Percentiles rank a stretch among this genome's conserved stretches.
phyloP scores from a whole-genome alignment of 2,888 invertebrate species.

The Ophion ventricosus region DNA sequence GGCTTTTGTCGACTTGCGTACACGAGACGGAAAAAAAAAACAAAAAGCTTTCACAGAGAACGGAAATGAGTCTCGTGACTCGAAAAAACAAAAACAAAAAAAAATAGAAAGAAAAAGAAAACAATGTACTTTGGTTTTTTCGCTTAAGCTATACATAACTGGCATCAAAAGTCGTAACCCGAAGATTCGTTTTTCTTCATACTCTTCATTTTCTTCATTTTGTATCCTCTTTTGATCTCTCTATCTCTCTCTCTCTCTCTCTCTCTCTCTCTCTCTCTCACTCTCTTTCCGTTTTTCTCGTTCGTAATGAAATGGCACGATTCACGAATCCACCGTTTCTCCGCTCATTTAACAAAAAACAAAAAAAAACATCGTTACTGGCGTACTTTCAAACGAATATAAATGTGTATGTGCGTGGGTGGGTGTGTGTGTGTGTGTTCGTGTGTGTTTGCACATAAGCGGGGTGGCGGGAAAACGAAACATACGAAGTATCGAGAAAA shows the following conservation, averaged over 20 bases:
- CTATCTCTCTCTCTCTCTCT: constrained; percentile 2
- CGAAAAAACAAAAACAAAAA: constrained; percentile 37
- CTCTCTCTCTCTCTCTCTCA: constrained; percentile 2
- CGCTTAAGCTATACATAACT: constrained; percentile 63
- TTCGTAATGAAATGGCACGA: constrained; percentile 62
- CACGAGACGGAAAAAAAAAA: constrained; percentile 17
- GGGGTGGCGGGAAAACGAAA: constrained; percentile 35
- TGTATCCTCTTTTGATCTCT: not conserved
- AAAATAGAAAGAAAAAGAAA: constrained; percentile 41
- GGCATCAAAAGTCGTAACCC: constrained; percentile 55
- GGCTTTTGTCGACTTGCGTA: constrained; percentile 17
- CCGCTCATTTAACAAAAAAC: constrained; percentile 37
- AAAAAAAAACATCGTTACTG: constrained; percentile 46
- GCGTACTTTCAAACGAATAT: constrained; percentile 40
- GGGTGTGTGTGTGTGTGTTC: not conserved
- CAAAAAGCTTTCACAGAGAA: constrained; percentile 15
- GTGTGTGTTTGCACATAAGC: constrained; percentile 21
- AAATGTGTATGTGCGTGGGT: not conserved
- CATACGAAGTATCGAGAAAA: constrained; percentile 36
- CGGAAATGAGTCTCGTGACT: constrained; percentile 7
- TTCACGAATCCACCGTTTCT: constrained; percentile 52
- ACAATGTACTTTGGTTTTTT: constrained; percentile 63
- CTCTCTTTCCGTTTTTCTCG: constrained; percentile 16
- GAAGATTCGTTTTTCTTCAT: constrained; percentile 21
- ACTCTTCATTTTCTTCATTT: constrained; percentile 12